Conservation (phyloP, 2,113 vertebrate genomes). For the Oceanodroma tethys region DNA sequence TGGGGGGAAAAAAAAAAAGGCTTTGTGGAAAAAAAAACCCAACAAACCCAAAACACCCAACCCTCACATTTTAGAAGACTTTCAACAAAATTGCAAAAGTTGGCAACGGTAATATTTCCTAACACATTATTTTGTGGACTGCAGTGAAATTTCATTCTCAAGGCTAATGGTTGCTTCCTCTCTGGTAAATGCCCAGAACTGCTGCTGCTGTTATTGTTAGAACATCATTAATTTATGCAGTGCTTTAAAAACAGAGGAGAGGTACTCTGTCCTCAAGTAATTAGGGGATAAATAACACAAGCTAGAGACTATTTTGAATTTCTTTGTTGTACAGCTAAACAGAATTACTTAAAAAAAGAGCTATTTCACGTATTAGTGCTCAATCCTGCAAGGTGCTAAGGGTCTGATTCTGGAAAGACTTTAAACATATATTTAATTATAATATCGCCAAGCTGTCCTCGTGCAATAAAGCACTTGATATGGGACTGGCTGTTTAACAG, state of each 20-base stretch:
- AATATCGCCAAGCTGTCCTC: background rate
- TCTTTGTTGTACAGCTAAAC: background rate
- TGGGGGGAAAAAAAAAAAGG: background rate
- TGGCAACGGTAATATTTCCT: slow-evolving; percentile 25
- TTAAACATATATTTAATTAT: background rate
- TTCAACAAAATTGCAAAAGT: slow-evolving; percentile 13
- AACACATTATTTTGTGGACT: slow-evolving; percentile 38
- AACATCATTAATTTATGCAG: slow-evolving; percentile 7
- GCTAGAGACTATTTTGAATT: background rate
- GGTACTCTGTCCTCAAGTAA: slow-evolving; percentile 1
- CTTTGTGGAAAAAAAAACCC: background rate
- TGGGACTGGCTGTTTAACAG: background rate
- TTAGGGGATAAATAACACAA: background rate
- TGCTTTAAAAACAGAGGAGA: slow-evolving; percentile 18
- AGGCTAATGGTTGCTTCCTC: slow-evolving; percentile 4
- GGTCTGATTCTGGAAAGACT: background rate
- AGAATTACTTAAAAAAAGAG: background rate
- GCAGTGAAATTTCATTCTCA: slow-evolving; percentile 40
- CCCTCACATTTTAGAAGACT: slow-evolving; percentile 13
- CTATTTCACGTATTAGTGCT: background rate
- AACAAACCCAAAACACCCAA: background rate
- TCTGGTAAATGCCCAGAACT: background rate
- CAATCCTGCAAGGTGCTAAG: background rate
- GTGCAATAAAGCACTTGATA: background rate
- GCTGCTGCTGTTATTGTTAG: slow-evolving; percentile 12